Base-by-base conservation (phyloP, 2,797 vertebrate species). In the Melopsittacus undulatus region DNA sequence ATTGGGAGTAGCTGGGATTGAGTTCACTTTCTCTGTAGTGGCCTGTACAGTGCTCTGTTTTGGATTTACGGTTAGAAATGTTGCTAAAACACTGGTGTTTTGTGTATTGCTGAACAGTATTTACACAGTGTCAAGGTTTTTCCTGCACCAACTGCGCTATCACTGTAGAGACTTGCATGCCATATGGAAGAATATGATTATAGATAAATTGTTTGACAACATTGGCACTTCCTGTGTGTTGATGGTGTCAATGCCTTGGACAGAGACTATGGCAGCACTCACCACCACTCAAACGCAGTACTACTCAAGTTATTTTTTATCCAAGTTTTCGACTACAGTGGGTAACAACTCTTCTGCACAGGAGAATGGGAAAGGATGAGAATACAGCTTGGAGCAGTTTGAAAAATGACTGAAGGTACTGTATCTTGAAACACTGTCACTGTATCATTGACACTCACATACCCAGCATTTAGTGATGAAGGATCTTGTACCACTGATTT, bases 191-290 rank as follows among this genome's bases (percentile, higher is more conserved):
- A 83, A 51, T 34, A 5, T 5, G 9, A 24, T 46, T 68, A 32
- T 9, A 67, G 29, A n/a, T 2, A 11, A 45, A 70, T 13, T 1
- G 2, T 45, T 66, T 38, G 21, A 21, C 11, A 42, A 0, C 22
- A 8, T 1, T 29, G 42, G 11, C 23, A 30, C 22, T 59, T 26
- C 5, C 0, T 5, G 2, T 2, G 0, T 13, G 34, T 2, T 5
- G 7, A 5, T 40, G 11, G 11, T 63, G 48, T n/a, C 36, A 5
- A 1, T 22, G 19, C 51, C 80, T 11, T 10, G 42, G 36, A 23
- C 2, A 3, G 38, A 64, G 52, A 19, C 74, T 40, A 10, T 0
- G 3, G 63, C 82, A 73, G 56, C 22, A 36, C 14, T 24, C 34
- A 21, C 32, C 26, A 11, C 13, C 1, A 1, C 19, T 52, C 40